A percentile compares a stretch with the other conserved stretches of the same genome.
phyloP scores from a whole-genome alignment of 2,797 vertebrate species.

The Lutjanus campechanus region DNA sequence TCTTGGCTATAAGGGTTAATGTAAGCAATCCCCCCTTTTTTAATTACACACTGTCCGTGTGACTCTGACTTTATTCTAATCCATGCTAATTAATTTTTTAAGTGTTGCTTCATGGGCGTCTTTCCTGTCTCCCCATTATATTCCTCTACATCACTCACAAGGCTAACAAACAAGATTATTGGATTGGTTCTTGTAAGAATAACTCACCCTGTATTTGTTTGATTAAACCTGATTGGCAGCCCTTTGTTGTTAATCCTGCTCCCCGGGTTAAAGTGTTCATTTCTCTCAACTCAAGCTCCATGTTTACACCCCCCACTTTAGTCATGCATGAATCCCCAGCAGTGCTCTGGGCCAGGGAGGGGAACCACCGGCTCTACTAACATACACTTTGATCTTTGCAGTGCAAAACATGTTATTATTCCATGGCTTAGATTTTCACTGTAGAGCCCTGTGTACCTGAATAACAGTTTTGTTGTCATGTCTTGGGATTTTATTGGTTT shows the following conservation, averaged over 20 bases:
- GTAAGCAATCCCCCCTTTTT: neutral
- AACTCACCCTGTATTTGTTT: constrained; percentile 61
- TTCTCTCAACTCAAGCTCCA: constrained; percentile 44
- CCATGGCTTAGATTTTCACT: constrained; percentile 28
- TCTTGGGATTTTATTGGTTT: constrained; percentile 3
- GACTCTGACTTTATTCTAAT: constrained; percentile 44
- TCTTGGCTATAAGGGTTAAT: neutral
- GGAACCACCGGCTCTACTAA: constrained; percentile 35
- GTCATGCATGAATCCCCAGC: constrained; percentile 61
- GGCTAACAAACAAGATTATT: constrained; percentile 71
- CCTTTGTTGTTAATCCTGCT: constrained; percentile 76
- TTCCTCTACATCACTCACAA: constrained; percentile 45
- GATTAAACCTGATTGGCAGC: constrained; percentile 76
- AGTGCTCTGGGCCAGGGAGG: constrained; percentile 49
- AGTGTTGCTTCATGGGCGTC: constrained; percentile 19
- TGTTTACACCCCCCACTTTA: constrained; percentile 56
- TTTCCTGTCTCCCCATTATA: constrained; percentile 45
- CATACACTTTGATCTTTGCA: constrained; percentile 61
- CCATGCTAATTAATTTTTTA: constrained; percentile 42
- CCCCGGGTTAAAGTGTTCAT: constrained; percentile 53
- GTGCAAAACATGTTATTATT: constrained; percentile 55
- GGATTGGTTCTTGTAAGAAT: constrained; percentile 61
- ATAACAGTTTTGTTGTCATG: constrained; percentile 14
- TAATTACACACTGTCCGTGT: constrained; percentile 20
- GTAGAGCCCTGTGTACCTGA: constrained; percentile 25